Evolutionary conservation across 2,113 vertebrate species (phyloP), one percentile per base, ranked within the genome.

Genomic region (Dasyprocta punctata): DNA sequence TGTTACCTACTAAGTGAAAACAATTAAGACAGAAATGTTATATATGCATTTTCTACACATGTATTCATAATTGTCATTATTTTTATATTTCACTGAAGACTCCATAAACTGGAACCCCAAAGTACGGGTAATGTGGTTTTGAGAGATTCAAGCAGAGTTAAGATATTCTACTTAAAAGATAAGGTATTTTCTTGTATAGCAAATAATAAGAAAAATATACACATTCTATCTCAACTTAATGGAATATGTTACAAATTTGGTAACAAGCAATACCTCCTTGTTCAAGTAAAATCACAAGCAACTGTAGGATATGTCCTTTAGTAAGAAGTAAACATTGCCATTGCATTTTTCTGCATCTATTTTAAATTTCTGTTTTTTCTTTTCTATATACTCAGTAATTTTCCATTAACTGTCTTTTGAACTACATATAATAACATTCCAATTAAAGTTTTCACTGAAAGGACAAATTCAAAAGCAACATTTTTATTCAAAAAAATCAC

Each of bases 321-420:
- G 28, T 73, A 97, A 92, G 93, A 97, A 98, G 97, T 86, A 97
- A 97, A 93, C 47, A 97, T 49, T 26, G 60, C 58, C 83, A 98
- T 94, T 95, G 92, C 52, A 91, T 67, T 63, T 92, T 11, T 24
- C 83, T 94, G 75, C 49, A 47, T 82, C 75, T 96, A 33, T 56
- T 94, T 94, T 85, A 98, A 96, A 96, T 96, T 92, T 96, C 88
- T 83, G 2, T 94, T 28, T 94, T 95, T 97, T 38, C 28, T 47
- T 88, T 89, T 89, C 1, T 41, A 58, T 47, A 69, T 61, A 92
- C 77, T 71, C 60, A 93, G 33, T 82, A 67, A 52, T 63, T 83
- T 89, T 94, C 81, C 67, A 81, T 38, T 92, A 90, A 77, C 89
- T 58, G 83, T 52, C 73, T 84, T 93, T 0, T 89, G 56, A 69